Conservation (phyloP, 1,140 invertebrate genomes). For the Euura lappo region DNA sequence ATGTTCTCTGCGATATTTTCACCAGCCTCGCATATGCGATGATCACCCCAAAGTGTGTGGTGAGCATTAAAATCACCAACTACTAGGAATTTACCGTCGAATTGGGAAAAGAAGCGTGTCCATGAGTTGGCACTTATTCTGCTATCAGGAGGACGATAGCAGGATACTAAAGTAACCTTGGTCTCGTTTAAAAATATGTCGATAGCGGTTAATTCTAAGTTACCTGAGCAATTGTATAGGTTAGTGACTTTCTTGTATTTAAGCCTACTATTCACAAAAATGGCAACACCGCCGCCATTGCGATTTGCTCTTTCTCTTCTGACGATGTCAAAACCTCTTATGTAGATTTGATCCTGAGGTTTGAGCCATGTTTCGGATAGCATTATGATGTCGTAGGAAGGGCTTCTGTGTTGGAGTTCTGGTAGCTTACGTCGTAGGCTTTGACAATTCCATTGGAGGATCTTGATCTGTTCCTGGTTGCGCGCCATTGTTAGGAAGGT, state of each 20-base stretch:
- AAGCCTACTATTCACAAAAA: slow-evolving; percentile 19
- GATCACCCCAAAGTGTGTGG: slow-evolving; percentile 13
- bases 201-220: slow-evolving; percentile 4
- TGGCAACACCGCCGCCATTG: slow-evolving; percentile 22
- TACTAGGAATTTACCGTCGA: too few relatives aligned
- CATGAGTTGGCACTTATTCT: too few relatives aligned
- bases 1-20: neutral
- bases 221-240: slow-evolving; percentile 1
- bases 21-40: neutral
- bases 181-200: too few relatives aligned
- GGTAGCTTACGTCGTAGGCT: slow-evolving; percentile 18
- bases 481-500: too few relatives aligned
- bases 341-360: slow-evolving; percentile 2
- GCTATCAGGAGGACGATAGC: too few relatives aligned
- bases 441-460: slow-evolving; percentile 25
- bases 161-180: too few relatives aligned
- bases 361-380: slow-evolving; percentile 24
- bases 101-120: too few relatives aligned
- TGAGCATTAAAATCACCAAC: slow-evolving; percentile 18
- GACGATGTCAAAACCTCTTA: slow-evolving; percentile 19
- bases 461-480: slow-evolving; percentile 2
- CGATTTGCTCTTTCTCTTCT: slow-evolving; percentile 17
- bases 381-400: slow-evolving; percentile 22
- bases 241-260: neutral
- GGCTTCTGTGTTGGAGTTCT: slow-evolving; percentile 13